A percentile compares a stretch with the other conserved stretches of the same genome.
phyloP scores from a whole-genome alignment of 2,888 invertebrate species.

The Tethea ocularis region DNA sequence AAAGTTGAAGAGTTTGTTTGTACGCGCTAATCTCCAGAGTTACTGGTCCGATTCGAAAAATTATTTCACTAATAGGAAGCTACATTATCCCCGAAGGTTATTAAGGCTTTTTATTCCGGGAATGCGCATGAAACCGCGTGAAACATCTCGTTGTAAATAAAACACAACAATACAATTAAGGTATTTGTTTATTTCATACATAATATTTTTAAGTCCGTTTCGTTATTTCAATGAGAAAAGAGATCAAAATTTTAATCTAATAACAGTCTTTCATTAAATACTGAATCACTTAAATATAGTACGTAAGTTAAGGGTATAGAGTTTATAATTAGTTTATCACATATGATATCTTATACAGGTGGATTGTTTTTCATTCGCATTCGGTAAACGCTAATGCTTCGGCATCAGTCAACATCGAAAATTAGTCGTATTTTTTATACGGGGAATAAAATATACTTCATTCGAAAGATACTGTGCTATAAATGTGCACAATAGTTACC shows the following conservation, averaged over 20 bases:
- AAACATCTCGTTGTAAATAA: not conserved
- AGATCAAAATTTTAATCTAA: slow-evolving; percentile 30
- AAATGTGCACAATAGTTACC: too few relatives aligned
- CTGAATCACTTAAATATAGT: slow-evolving; percentile 25
- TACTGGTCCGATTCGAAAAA: too few relatives aligned
- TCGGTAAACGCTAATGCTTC: not conserved
- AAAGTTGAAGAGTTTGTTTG: too few relatives aligned
- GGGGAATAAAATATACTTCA: too few relatives aligned
- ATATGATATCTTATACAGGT: not conserved
- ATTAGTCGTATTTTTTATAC: too few relatives aligned
- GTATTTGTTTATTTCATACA: slow-evolving; percentile 3
- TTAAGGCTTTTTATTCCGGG: too few relatives aligned
- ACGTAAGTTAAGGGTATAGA: not conserved
- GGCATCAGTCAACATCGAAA: too few relatives aligned
- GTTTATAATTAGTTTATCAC: not conserved
- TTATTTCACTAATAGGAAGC: too few relatives aligned
- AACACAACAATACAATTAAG: not conserved
- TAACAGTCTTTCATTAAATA: slow-evolving; percentile 35
- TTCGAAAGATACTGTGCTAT: too few relatives aligned
- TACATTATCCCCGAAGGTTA: too few relatives aligned
- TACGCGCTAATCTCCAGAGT: too few relatives aligned
- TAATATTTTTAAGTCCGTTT: not conserved
- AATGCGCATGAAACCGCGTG: too few relatives aligned
- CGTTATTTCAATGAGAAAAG: slow-evolving; percentile 14
- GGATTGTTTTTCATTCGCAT: not conserved